These are phyloP conservation scores for Lepidurus apus DNA, from an alignment of 1,140 invertebrate species.

Conservation along the genomic window DNA sequence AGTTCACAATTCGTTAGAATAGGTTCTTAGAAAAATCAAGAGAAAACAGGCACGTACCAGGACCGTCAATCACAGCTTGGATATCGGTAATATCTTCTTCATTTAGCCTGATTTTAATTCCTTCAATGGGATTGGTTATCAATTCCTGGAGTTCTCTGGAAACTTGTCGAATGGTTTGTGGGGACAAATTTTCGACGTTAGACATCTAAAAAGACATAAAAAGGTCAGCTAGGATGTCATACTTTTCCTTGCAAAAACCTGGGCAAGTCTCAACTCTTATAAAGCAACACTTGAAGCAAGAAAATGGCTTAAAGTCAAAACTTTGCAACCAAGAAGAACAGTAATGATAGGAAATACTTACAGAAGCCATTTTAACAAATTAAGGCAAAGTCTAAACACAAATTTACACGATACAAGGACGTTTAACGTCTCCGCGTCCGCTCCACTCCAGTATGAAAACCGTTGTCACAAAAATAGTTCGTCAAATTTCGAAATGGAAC, in stretches of 20 bases:
- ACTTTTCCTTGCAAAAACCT: no score
- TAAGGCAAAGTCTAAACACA: constrained; percentile 2
- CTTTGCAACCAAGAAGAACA: background rate
- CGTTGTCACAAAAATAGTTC: background rate
- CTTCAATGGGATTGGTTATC: constrained; percentile 71
- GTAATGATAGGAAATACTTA: background rate
- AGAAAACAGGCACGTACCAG: constrained; percentile 51
- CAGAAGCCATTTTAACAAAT: background rate
- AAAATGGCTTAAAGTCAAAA: no score
- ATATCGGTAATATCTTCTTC: constrained; percentile 89
- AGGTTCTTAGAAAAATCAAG: background rate
- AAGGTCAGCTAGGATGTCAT: background rate
- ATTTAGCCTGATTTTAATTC: constrained; percentile 78
- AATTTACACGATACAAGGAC: background rate
- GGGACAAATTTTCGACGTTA: constrained; percentile 88
- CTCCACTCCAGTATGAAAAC: constrained; percentile 2
- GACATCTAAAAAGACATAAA: constrained; percentile 45
- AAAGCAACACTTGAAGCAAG: no score
- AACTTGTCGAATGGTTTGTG: constrained; percentile 81
- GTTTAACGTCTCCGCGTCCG: background rate
- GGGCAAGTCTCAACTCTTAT: no score
- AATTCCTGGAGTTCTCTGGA: constrained; percentile 76
- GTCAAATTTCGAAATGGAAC: background rate
- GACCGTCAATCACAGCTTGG: constrained; percentile 82
- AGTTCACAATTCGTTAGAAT: background rate